Percentiles rank a stretch among this genome's conserved stretches.
Conservation (phyloP, 2,113 vertebrate genomes). For the Rhegmatorhina hoffmannsi region DNA sequence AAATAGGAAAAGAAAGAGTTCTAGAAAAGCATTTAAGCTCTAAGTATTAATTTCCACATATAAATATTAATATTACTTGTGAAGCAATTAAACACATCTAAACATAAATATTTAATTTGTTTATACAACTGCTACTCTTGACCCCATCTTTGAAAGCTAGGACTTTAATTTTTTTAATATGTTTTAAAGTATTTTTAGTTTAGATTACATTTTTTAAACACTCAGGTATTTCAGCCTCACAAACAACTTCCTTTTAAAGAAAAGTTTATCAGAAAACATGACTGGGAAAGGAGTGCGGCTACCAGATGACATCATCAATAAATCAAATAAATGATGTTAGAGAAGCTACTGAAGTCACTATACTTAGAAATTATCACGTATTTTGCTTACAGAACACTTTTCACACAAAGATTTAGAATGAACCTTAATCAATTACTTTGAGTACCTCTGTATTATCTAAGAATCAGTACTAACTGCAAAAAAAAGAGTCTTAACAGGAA, state of each 20-base stretch:
- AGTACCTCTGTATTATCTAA: not conserved
- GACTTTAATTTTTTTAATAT: not conserved
- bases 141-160: not conserved
- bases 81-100: not conserved
- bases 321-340: not conserved
- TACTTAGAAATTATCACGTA: not conserved
- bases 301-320: not conserved
- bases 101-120: not conserved
- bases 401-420: not conserved
- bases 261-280: not conserved
- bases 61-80: not conserved
- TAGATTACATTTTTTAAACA: not conserved
- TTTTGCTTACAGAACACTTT: not conserved
- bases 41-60: not conserved
- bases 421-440: not conserved
- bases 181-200: not conserved
- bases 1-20: not conserved
- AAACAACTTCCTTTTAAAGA: not conserved
- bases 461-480: not conserved
- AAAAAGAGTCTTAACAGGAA: not conserved
- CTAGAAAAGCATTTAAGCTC: not conserved
- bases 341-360: not conserved
- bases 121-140: not conserved
- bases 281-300: not conserved
- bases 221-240: not conserved